Evolutionary conservation across 1,140 invertebrate genomes (phyloP), one percentile per base, ranked within the genome.

Genomic region (Hylyphantes graminicola): DNA sequence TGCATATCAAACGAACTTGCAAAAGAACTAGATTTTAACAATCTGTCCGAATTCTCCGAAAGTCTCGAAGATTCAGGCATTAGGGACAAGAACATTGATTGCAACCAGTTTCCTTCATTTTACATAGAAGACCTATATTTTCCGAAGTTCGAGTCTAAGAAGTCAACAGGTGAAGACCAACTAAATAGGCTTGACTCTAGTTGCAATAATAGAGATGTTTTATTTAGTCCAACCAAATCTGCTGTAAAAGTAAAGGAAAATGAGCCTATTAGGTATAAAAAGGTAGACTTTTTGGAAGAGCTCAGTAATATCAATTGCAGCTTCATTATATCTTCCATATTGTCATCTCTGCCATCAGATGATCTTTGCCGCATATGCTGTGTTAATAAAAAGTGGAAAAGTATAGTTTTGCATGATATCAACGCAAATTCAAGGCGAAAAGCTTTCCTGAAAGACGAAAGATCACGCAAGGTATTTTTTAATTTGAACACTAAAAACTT

Each of bases 321-420:
- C 4, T n/a, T 15, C 61, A 64, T 50, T n/a, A 63, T 76, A 15
- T 19, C 11, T 6, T 15, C 15, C 10, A 63, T 76, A 64, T 54
- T 76, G 11, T 63, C 59, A 51, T n/a, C 12, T 53, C 8, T 76
- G 11, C 13, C 57, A 5, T 35, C 59, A 15, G 59, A 48, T 17
- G 74, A 76, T 76, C 59, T 76, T 17, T 57, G 53, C 13, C n/a
- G 19, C 61, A 15, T 76, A 10, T 17, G 57, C 12, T 76, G 59
- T 64, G 74, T 64, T n/a, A 76, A 17, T 51, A 76, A 63, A n/a
- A 63, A 48, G 13, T 76, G 74, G 74, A 76, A 17, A 51, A 50
- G 64, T 63, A 50, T 76, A 51, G 35, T 76, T 0, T n/a, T 61
- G 1, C 11, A 19, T n/a, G 74, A 76, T 61, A 13, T 51, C 11